These are phyloP conservation scores for Cynopterus brachyotis DNA, from an alignment of 2,113 vertebrate species.

Conservation along the genomic window DNA sequence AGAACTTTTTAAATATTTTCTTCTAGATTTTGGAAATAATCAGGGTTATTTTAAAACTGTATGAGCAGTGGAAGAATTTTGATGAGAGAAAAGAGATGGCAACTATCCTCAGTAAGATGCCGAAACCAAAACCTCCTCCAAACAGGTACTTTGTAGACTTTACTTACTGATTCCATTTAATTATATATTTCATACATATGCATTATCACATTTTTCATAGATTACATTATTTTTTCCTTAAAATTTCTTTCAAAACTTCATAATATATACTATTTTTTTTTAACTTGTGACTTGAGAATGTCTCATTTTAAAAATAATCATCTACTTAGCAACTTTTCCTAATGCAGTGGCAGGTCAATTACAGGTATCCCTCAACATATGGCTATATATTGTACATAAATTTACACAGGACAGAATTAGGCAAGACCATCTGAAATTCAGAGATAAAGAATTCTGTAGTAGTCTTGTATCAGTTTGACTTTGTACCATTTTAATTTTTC, in stretches of 20 bases:
- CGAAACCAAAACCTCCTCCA: constrained; percentile 98
- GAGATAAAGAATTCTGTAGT: constrained; percentile 10
- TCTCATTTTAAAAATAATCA: constrained; percentile 16
- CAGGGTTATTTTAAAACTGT: constrained; percentile 98
- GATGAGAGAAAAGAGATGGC: constrained; percentile 99
- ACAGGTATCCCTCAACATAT: constrained; percentile 79
- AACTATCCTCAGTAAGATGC: constrained; percentile 98
- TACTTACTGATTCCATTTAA: constrained; percentile 34
- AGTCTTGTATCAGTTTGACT: not conserved
- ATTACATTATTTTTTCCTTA: constrained; percentile 23
- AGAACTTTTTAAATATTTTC: constrained; percentile 65
- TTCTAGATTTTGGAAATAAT: constrained; percentile 98
- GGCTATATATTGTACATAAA: constrained; percentile 5
- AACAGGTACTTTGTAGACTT: constrained; percentile 90
- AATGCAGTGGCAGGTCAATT: constrained; percentile 60
- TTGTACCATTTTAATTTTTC: not conserved
- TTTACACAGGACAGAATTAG: constrained; percentile 32
- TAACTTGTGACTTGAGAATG: constrained; percentile 22
- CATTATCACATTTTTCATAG: constrained; percentile 9
- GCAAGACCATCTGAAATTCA: constrained; percentile 12
- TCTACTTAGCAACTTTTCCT: constrained; percentile 53
- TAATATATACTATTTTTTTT: not conserved
- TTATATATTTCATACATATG: not conserved
- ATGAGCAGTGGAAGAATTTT: constrained; percentile 99
- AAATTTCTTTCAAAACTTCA: constrained; percentile 32